Conservation (phyloP, 2,888 invertebrate species). For the Noctua janthe region DNA sequence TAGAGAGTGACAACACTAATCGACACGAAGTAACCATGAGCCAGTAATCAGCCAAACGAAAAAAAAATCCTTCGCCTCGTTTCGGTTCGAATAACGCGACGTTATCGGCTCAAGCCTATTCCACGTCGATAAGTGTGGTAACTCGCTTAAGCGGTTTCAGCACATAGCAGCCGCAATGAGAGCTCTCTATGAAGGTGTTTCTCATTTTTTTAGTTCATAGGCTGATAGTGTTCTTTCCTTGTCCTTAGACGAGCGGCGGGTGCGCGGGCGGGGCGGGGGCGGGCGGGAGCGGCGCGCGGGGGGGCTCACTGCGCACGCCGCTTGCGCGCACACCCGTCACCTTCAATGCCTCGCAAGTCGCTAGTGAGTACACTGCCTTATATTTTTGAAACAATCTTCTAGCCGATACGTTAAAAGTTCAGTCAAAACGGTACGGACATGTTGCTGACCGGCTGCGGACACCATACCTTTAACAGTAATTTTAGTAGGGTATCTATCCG, state of each 20-base stretch:
- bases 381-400: background rate
- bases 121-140: background rate
- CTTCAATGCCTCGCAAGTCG: constrained; percentile 87
- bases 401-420: background rate
- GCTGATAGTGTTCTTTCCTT: background rate
- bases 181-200: background rate
- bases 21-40: background rate
- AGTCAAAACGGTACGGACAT: background rate
- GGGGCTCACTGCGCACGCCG: constrained; percentile 87
- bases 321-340: constrained; percentile 88
- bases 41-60: background rate
- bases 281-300: constrained; percentile 82
- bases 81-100: background rate
- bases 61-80: background rate
- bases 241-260: constrained; percentile 79
- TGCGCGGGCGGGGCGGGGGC: constrained; percentile 68
- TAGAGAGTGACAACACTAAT: background rate
- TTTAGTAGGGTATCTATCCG: background rate
- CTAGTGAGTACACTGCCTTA: constrained; percentile 80
- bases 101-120: background rate
- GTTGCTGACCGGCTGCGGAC: background rate
- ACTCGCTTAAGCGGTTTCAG: background rate
- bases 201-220: background rate
- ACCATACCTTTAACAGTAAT: background rate
- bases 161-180: background rate